phyloP scores from a whole-genome alignment of 2,797 vertebrate species.

The Otus scops region DNA sequence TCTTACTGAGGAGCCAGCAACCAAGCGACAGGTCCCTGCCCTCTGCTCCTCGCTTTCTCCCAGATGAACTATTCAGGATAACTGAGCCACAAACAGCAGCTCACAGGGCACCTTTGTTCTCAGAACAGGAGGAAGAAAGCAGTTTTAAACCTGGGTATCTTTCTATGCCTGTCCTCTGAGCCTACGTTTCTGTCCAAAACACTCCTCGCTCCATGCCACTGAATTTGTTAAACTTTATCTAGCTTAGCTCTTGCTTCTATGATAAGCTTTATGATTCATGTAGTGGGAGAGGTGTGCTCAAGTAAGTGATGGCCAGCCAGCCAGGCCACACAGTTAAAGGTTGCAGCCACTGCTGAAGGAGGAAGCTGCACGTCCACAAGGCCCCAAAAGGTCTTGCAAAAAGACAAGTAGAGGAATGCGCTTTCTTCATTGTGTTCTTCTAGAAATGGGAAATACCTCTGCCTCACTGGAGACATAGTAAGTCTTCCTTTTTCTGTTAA shows the following conservation, averaged over 20 bases:
- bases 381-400: background rate
- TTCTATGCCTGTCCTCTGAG: background rate
- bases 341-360: background rate
- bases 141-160: background rate
- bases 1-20: background rate
- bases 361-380: background rate
- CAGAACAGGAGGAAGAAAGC: background rate
- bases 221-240: background rate
- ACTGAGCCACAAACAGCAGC: background rate
- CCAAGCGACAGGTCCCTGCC: background rate
- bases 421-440: background rate
- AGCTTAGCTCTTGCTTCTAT: background rate
- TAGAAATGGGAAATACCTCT: background rate
- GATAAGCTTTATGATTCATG: background rate
- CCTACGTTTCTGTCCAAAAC: background rate
- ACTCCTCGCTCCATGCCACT: background rate
- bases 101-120: background rate
- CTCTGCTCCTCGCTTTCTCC: background rate
- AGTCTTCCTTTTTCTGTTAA: background rate
- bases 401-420: background rate
- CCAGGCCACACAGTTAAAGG: background rate
- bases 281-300: background rate
- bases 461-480: background rate
- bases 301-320: background rate
- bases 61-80: background rate